Conservation (phyloP, 2,888 invertebrate genomes). For the Linnaemya vulpina region DNA sequence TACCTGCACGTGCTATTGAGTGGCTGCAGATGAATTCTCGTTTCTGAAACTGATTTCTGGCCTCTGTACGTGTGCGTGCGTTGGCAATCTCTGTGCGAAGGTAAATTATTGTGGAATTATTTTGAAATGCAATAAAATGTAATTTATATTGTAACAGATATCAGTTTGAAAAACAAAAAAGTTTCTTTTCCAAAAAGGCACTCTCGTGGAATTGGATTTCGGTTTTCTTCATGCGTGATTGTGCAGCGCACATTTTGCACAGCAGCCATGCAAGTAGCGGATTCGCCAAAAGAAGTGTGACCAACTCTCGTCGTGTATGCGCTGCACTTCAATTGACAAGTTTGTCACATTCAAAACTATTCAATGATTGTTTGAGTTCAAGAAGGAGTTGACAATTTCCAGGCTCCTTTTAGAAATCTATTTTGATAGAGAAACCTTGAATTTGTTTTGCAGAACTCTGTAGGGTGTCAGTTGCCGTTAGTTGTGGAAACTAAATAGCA, state of each 20-base stretch:
- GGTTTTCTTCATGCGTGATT: neutral
- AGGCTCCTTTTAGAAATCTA: too few species aligned
- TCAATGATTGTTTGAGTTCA: too few species aligned
- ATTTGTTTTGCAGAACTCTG: too few species aligned
- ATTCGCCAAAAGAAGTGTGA: slow-evolving; percentile 9
- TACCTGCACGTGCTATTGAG: neutral
- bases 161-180: slow-evolving; percentile 35
- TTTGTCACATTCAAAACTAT: neutral
- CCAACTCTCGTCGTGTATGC: slow-evolving; percentile 1
- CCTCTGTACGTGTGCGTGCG: neutral
- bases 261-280: neutral
- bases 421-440: too few species aligned
- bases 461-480: too few species aligned
- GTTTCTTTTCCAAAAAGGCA: neutral
- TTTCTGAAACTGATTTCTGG: neutral
- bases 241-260: neutral
- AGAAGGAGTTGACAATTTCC: too few species aligned
- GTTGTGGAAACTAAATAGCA: too few species aligned
- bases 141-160: slow-evolving; percentile 69
- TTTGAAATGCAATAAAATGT: slow-evolving; percentile 68
- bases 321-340: neutral
- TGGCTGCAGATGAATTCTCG: neutral
- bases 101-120: slow-evolving; percentile 60
- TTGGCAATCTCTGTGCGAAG: neutral
- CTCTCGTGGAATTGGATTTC: neutral